Evolutionary conservation across 2,113 vertebrate genomes (phyloP), one percentile per base, ranked within the genome.

Genomic region (Electrona antarctica): DNA sequence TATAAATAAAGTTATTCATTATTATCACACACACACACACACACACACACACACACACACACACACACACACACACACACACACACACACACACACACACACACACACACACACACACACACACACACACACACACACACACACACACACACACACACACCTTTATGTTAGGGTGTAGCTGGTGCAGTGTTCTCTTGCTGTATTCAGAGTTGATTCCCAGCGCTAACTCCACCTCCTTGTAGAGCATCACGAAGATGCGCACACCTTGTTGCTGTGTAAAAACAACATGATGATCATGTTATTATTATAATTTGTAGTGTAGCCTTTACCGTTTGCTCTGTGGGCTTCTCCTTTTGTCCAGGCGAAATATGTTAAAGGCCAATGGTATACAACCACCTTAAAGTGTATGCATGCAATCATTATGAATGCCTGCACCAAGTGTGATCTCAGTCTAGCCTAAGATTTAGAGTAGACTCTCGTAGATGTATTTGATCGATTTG

Each of bases 151-250:
- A 10, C 29, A 56, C 3, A 3, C 60, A 14, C 90, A 97, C 98
- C 97, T 98, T 99, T 76, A 99, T 94, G 86, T 98, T 98, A 61
- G 96, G 94, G 85, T 99, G 96, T 0, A 98, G 92, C 13, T 51
- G 91, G 83, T 92, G 81, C 46, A 99, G 90, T 0, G 96, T 98
- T 67, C 93, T 81, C 90, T 99, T 99, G 94, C 95, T 99, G 72
- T 99, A 99, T 33, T 93, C 96, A 0, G 97, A 98, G 85, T 99
- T 99, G 90, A 99, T 98, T 4, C 97, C 98, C 3, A 99, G 92
- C 10, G 98, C 96, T 5, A 99, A 87, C 85, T 98, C 98, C 79
- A 99, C 96, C 76, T 99, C 98, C 78, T 99, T 98, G 84, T 99
- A 99, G 28, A 99, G 91, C 93, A 99, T 96, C 60, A 99, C 90